phyloP scores from a whole-genome alignment of 1,140 invertebrate species.

The Pectinophora gossypiella region DNA sequence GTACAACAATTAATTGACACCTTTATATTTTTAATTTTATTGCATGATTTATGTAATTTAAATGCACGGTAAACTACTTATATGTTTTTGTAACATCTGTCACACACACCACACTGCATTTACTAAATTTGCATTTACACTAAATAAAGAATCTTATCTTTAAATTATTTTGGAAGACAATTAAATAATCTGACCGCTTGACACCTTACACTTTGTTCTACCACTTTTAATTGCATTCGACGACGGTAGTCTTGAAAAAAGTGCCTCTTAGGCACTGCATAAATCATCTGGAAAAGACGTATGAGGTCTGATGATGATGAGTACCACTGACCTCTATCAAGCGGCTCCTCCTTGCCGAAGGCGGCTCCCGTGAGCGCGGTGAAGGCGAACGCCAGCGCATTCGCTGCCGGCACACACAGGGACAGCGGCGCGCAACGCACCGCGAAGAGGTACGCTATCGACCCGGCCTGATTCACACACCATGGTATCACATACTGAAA shows the following conservation, averaged over 20 bases:
- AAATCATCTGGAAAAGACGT: background rate
- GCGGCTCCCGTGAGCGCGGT: conserved; percentile 79
- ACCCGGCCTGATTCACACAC: conserved; percentile 81
- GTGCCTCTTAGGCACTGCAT: background rate
- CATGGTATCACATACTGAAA: conserved; percentile 83
- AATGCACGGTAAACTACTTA: too few species aligned
- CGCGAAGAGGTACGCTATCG: conserved; percentile 79
- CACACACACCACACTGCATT: too few species aligned
- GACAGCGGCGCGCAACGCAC: conserved; percentile 79
- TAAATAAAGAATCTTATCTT: background rate
- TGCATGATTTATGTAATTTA: too few species aligned
- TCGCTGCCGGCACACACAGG: conserved; percentile 81
- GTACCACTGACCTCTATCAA: conserved; percentile 27
- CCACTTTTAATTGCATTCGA: background rate
- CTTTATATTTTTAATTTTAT: too few species aligned
- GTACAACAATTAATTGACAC: too few species aligned
- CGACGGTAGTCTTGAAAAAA: background rate
- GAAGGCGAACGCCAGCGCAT: conserved; percentile 82
- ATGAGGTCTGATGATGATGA: background rate
- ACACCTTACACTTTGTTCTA: background rate
- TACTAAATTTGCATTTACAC: too few species aligned
- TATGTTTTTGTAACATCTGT: too few species aligned
- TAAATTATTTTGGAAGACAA: background rate
- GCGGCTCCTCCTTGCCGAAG: conserved; percentile 40
- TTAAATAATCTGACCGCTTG: background rate